Percentiles rank a stretch among this genome's conserved stretches.
Evolutionary conservation across 2,888 invertebrate genomes (phyloP).

Genomic region (Xestia c-nigrum): DNA sequence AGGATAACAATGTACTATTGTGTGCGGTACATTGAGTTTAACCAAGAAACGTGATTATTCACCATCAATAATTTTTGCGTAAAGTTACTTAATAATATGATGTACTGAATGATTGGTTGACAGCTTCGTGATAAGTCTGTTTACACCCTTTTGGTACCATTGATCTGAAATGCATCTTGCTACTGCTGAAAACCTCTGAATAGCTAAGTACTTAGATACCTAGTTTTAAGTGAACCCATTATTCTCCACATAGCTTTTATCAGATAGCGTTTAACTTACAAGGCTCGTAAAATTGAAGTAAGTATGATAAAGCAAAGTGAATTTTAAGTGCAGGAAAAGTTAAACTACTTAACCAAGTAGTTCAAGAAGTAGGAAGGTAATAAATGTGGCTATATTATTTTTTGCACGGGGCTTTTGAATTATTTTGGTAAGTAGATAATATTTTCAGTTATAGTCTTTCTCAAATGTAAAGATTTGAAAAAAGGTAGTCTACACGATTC

Average conservation of each 20-base stretch:
- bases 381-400: conserved; percentile 32
- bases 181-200: background rate
- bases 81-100: too few relatives aligned
- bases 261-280: conserved; percentile 38
- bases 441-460: background rate
- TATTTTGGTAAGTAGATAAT: background rate
- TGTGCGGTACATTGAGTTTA: too few relatives aligned
- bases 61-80: too few relatives aligned
- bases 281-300: conserved; percentile 59
- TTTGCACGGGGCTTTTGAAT: conserved; percentile 17
- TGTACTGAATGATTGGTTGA: too few relatives aligned
- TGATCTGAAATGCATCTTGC: background rate
- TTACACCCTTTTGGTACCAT: too few relatives aligned
- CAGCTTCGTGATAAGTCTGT: too few relatives aligned
- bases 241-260: conserved; percentile 31
- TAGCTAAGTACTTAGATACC: background rate
- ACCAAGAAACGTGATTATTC: too few relatives aligned
- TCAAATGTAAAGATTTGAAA: background rate
- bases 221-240: conserved; percentile 20
- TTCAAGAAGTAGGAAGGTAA: conserved; percentile 29
- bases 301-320: conserved; percentile 63
- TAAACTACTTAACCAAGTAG: conserved; percentile 46
- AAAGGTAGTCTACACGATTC: background rate
- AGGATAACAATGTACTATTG: too few relatives aligned
- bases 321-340: conserved; percentile 63